Conservation (phyloP, 2,797 vertebrate species). For the Potorous gilbertii region DNA sequence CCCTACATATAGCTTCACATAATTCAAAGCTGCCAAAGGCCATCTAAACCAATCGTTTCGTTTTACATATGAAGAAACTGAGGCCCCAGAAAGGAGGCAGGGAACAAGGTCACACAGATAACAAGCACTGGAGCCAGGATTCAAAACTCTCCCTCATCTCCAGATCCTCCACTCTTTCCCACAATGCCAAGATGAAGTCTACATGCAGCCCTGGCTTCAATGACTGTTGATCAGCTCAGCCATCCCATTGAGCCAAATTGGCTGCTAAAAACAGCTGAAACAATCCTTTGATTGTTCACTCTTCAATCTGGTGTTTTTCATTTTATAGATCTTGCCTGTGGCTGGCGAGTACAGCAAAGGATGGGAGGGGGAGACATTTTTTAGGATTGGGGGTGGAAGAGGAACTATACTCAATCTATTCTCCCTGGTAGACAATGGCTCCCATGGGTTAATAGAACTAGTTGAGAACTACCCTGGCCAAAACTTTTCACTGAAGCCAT, state of each 20-base stretch:
- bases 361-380: conserved; percentile 1
- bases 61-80: not conserved
- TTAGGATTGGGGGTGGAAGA: not conserved
- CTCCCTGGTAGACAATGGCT: not conserved
- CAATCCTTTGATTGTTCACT: conserved; percentile 1
- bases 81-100: not conserved
- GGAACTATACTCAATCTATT: not conserved
- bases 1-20: not conserved
- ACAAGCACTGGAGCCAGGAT: not conserved
- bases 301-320: conserved; percentile 7
- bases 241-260: conserved; percentile 6
- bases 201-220: conserved; percentile 4
- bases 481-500: not conserved
- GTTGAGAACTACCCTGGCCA: not conserved
- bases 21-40: not conserved
- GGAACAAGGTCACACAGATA: not conserved
- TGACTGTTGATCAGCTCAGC: conserved; percentile 3
- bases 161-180: not conserved
- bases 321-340: conserved; percentile 8
- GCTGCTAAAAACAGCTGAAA: conserved; percentile 10
- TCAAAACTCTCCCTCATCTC: not conserved
- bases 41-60: not conserved
- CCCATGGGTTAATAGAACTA: not conserved
- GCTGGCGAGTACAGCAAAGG: not conserved
- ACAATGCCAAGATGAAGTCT: not conserved